Percentiles rank a stretch among this genome's conserved stretches.
Evolutionary conservation across 1,140 invertebrate genomes (phyloP).

Genomic region (Bombus huntii): DNA sequence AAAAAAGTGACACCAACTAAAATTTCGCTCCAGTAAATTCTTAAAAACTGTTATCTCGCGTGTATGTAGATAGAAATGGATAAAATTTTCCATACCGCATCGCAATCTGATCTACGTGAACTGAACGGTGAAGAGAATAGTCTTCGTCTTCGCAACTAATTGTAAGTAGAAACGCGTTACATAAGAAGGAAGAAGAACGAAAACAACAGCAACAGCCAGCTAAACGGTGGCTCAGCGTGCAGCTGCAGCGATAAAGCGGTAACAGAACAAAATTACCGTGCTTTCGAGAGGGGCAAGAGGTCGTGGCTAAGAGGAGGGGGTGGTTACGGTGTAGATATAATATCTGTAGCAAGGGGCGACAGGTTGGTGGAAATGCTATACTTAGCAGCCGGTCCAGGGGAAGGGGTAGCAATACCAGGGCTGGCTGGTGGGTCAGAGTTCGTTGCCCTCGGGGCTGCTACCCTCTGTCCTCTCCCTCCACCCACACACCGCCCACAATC

Average conservation of each 20-base stretch:
- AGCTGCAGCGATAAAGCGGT: slow-evolving; percentile 30
- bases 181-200: neutral
- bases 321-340: slow-evolving; percentile 54
- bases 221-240: neutral
- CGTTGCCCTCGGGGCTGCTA: slow-evolving; percentile 71
- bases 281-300: slow-evolving; percentile 28
- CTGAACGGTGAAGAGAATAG: neutral
- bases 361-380: slow-evolving; percentile 74
- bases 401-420: slow-evolving; percentile 59
- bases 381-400: slow-evolving; percentile 53
- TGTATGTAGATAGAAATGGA: neutral
- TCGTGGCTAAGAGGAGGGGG: neutral
- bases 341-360: slow-evolving; percentile 69
- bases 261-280: slow-evolving; percentile 49
- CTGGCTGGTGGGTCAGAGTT: slow-evolving; percentile 79
- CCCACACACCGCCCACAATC: slow-evolving; percentile 26
- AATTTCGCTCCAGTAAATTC: no score
- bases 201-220: slow-evolving; percentile 7
- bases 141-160: neutral
- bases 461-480: slow-evolving; percentile 16
- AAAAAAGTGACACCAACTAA: no score
- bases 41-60: neutral
- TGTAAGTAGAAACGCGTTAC: neutral
- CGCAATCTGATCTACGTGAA: neutral
- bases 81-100: neutral